Conservation (phyloP, 2,113 vertebrate genomes). For the Coregonus clupeaformis region DNA sequence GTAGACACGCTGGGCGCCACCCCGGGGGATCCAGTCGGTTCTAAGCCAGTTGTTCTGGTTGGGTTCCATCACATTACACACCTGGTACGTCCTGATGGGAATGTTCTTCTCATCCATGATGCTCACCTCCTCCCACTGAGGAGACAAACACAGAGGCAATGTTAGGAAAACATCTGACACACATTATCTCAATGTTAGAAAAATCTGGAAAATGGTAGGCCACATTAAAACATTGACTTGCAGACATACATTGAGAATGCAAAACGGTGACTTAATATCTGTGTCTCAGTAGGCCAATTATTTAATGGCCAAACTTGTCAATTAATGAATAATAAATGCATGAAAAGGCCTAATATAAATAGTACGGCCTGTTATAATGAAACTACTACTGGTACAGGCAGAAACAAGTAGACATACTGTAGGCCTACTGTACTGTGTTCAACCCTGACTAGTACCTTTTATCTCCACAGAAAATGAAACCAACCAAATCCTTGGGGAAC, state of each 20-base stretch:
- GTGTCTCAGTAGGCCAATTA: conserved; percentile 31
- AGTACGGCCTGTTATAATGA: conserved; percentile 34
- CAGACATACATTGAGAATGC: neutral
- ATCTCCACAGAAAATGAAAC: neutral
- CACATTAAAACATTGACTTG: neutral
- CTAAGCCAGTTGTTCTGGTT: conserved; percentile 98
- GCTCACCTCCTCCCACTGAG: conserved; percentile 98
- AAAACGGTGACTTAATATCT: neutral
- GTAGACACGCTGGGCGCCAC: conserved; percentile 92
- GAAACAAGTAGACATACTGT: conserved; percentile 44
- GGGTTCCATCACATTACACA: conserved; percentile 98
- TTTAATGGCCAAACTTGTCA: conserved; percentile 49
- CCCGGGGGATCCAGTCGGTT: conserved; percentile 96
- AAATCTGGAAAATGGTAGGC: neutral
- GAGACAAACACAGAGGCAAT: conserved; percentile 25
- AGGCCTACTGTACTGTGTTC: neutral
- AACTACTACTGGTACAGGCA: conserved; percentile 12
- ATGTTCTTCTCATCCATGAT: conserved; percentile 99
- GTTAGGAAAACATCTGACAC: conserved; percentile 10
- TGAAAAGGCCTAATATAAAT: conserved; percentile 40
- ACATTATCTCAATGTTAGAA: neutral
- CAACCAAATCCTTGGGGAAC: neutral
- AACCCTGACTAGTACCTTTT: neutral
- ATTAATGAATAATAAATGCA: conserved; percentile 57
- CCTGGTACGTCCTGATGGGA: conserved; percentile 97